Evolutionary conservation across 2,113 vertebrate genomes (phyloP).

Genomic region (Taurulus bubalis): DNA sequence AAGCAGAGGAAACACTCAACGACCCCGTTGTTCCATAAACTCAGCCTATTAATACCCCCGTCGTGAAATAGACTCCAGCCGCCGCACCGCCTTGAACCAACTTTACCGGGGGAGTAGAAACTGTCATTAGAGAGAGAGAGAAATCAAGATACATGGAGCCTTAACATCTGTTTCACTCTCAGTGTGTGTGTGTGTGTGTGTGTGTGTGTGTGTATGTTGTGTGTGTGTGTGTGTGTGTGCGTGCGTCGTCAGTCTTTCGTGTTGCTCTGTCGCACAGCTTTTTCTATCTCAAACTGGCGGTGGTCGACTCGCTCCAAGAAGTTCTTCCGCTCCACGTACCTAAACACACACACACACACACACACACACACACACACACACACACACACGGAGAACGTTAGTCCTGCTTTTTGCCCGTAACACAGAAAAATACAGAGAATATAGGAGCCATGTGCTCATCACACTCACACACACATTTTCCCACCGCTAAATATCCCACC

Average conservation of each 20-base stretch:
- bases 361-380: too few species aligned
- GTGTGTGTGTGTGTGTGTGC: constrained; percentile 21
- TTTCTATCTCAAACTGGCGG: constrained; percentile 94
- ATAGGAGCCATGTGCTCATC: background rate
- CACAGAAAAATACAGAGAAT: background rate
- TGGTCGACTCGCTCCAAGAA: constrained; percentile 97
- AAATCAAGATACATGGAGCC: background rate
- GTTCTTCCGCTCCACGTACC: constrained; percentile 96
- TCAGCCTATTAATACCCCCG: constrained; percentile 30
- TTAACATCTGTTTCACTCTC: background rate
- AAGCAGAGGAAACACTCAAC: constrained; percentile 3
- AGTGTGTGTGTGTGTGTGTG: constrained; percentile 12
- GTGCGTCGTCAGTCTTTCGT: constrained; percentile 88
- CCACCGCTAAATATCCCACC: too few species aligned
- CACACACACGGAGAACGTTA: constrained; percentile 41
- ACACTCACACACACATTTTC: too few species aligned
- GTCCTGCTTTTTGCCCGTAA: background rate
- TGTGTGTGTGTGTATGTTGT: constrained; percentile 1
- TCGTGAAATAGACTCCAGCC: constrained; percentile 35
- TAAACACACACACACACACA: constrained; percentile 75
- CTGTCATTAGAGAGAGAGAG: constrained; percentile 19
- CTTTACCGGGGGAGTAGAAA: constrained; percentile 4
- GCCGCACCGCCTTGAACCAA: constrained; percentile 13
- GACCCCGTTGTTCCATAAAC: constrained; percentile 19
- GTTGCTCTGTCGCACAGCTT: constrained; percentile 91